phyloP scores from a whole-genome alignment of 2,888 invertebrate species.

The Lamellibrachia columna region DNA sequence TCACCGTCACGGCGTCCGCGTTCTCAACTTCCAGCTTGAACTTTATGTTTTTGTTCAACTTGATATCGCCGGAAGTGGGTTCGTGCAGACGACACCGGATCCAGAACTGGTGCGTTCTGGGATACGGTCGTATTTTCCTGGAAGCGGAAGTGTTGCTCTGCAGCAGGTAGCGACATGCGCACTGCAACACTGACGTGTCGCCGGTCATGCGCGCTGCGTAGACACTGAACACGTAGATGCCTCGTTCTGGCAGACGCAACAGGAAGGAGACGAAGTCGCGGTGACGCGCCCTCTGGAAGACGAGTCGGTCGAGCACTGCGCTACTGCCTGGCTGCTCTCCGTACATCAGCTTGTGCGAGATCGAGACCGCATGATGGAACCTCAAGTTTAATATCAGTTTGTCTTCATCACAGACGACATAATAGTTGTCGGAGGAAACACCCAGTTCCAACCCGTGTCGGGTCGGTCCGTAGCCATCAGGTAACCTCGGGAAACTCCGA shows the following conservation, averaged over 20 bases:
- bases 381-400: constrained; percentile 57
- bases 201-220: constrained; percentile 49
- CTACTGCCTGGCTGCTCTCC: constrained; percentile 18
- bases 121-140: constrained; percentile 46
- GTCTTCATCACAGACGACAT: constrained; percentile 42
- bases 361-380: constrained; percentile 52
- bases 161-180: constrained; percentile 58
- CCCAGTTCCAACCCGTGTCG: constrained; percentile 32
- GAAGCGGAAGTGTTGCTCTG: constrained; percentile 59
- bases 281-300: constrained; percentile 55
- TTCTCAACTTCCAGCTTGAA: constrained; percentile 59
- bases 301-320: constrained; percentile 49
- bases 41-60: constrained; percentile 56
- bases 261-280: constrained; percentile 54
- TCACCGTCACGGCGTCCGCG: constrained; percentile 58
- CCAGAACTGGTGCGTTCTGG: constrained; percentile 59
- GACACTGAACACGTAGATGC: constrained; percentile 60
- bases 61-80: constrained; percentile 58
- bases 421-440: constrained; percentile 33
- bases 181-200: constrained; percentile 49
- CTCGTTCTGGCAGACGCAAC: constrained; percentile 57
- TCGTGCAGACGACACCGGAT: constrained; percentile 59
- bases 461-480: constrained; percentile 37
- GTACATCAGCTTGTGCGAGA: constrained; percentile 48
- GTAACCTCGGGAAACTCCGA: constrained; percentile 35